A percentile compares a stretch with the other conserved stretches of the same genome.
These are phyloP conservation scores for Microctenopoma steveboyesi DNA, from an alignment of 2,797 vertebrate species.

Conservation along the genomic window DNA sequence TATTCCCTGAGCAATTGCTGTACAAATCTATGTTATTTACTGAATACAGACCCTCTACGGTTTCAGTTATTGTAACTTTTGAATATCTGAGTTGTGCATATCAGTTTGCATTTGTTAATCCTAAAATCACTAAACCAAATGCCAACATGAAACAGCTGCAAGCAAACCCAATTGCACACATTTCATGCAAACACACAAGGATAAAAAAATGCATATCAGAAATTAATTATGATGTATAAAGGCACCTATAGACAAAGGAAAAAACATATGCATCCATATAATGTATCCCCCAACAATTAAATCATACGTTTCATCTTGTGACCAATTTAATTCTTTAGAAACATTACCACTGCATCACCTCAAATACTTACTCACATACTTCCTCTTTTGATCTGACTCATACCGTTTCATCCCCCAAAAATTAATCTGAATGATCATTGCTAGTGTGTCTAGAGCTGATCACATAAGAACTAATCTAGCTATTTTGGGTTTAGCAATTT, in stretches of 20 bases:
- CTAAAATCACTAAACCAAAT: slow-evolving; percentile 58
- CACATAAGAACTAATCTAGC: slow-evolving; percentile 52
- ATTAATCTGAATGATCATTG: slow-evolving; percentile 60
- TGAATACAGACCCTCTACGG: slow-evolving; percentile 74
- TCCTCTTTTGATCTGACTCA: slow-evolving; percentile 57
- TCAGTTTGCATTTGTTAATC: slow-evolving; percentile 75
- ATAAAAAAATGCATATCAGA: slow-evolving; percentile 66
- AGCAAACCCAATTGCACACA: slow-evolving; percentile 75
- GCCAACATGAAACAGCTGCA: slow-evolving; percentile 56
- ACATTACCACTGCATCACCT: slow-evolving; percentile 62
- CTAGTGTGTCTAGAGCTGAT: slow-evolving; percentile 61
- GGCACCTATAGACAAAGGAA: slow-evolving; percentile 54
- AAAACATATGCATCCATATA: slow-evolving; percentile 47
- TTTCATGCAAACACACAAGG: slow-evolving; percentile 58
- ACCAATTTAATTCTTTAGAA: slow-evolving; percentile 62
- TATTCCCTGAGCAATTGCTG: slow-evolving; percentile 77
- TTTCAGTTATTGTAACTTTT: slow-evolving; percentile 77
- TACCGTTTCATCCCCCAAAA: slow-evolving; percentile 60
- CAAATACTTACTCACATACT: slow-evolving; percentile 52
- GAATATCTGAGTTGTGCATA: slow-evolving; percentile 75
- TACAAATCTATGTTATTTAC: slow-evolving; percentile 81
- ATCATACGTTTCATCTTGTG: slow-evolving; percentile 67
- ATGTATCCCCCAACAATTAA: slow-evolving; percentile 54
- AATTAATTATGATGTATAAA: slow-evolving; percentile 40
- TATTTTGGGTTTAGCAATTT: slow-evolving; percentile 61